These are phyloP conservation scores for Heliconius sara DNA, from an alignment of 2,888 invertebrate genomes.

Conservation along the genomic window DNA sequence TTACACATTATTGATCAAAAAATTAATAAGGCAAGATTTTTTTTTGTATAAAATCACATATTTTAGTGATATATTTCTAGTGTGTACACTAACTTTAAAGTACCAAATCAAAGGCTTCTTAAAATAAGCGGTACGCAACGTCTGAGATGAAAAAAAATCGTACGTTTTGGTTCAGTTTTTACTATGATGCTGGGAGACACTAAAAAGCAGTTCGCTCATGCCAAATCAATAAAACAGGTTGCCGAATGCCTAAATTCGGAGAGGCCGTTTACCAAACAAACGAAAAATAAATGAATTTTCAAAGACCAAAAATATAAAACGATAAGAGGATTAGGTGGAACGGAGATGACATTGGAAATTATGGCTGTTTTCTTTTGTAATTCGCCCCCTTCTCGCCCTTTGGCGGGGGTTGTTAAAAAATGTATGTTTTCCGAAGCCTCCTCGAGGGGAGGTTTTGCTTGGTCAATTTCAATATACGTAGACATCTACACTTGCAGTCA, in stretches of 20 bases:
- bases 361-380: conserved; percentile 84
- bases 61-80: background rate
- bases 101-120: background rate
- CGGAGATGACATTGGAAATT: conserved; percentile 85
- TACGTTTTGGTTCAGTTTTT: conserved; percentile 40
- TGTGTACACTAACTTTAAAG: background rate
- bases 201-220: conserved; percentile 48
- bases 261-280: conserved; percentile 77
- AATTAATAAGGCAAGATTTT: too few species aligned
- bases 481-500: conserved; percentile 42
- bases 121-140: conserved; percentile 7
- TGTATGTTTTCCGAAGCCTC: conserved; percentile 73
- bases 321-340: conserved; percentile 83
- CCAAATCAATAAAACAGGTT: conserved; percentile 66
- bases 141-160: conserved; percentile 20
- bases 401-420: conserved; percentile 74
- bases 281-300: conserved; percentile 83
- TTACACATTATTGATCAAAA: background rate
- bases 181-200: conserved; percentile 31
- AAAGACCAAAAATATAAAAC: conserved; percentile 82
- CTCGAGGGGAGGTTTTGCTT: conserved; percentile 61
- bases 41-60: too few species aligned
- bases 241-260: conserved; percentile 57
- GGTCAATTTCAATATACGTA: conserved; percentile 60
- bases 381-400: conserved; percentile 79